Evolutionary conservation across 2,797 vertebrate species (phyloP).

Genomic region (Anableps anableps): DNA sequence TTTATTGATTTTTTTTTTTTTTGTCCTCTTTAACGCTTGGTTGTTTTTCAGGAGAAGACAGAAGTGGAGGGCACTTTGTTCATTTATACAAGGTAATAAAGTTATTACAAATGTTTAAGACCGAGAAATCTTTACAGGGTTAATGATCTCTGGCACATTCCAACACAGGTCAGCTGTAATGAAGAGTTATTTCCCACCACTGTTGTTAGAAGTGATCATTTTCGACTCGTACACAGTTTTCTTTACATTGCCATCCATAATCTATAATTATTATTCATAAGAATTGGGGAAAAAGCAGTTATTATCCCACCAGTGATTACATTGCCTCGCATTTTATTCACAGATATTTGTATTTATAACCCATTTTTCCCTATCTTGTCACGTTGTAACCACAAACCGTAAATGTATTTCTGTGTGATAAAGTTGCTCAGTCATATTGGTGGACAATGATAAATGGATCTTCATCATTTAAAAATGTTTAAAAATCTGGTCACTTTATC

Average conservation of each 20-base stretch:
- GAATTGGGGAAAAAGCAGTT: no score
- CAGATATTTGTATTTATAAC: neutral
- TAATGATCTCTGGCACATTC: neutral
- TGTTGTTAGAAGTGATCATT: neutral
- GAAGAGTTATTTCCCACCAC: neutral
- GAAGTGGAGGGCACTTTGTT: slow-evolving; percentile 96
- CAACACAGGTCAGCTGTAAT: no score
- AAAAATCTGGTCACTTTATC: no score
- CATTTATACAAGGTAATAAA: slow-evolving; percentile 93
- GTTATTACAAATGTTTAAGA: neutral
- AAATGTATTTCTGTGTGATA: neutral
- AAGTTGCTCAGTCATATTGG: no score
- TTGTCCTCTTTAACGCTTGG: neutral
- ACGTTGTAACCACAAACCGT: neutral
- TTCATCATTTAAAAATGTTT: no score
- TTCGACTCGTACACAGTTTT: no score
- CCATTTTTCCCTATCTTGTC: neutral
- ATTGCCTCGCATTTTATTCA: no score
- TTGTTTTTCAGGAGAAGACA: slow-evolving; percentile 90
- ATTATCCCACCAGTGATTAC: no score
- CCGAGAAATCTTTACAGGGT: neutral
- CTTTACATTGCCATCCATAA: neutral
- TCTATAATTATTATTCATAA: neutral
- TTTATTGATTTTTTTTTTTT: neutral
- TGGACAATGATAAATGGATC: no score